phyloP scores from a whole-genome alignment of 2,113 vertebrate genomes.

The Plecturocebus donacophilus region DNA sequence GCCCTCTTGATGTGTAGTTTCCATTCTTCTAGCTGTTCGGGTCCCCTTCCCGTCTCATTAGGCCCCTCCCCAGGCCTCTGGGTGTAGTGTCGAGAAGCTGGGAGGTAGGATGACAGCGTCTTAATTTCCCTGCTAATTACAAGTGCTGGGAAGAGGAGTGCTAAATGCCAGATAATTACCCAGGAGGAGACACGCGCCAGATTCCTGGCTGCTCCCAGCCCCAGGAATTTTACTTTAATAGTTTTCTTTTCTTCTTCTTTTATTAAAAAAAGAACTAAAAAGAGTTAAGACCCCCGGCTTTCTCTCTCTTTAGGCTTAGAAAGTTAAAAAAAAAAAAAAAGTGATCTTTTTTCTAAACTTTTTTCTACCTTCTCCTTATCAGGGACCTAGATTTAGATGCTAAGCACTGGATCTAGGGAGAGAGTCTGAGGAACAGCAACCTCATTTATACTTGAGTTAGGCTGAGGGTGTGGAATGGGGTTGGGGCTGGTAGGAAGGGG shows the following conservation, averaged over 20 bases:
- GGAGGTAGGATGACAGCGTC: slow-evolving; percentile 70
- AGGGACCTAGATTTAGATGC: neutral
- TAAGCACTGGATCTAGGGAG: neutral
- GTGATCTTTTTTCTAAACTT: neutral
- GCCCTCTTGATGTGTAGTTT: neutral
- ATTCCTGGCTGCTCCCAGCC: slow-evolving; percentile 56
- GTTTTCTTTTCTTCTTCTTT: slow-evolving; percentile 57
- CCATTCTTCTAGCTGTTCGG: neutral
- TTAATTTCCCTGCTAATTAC: slow-evolving; percentile 75
- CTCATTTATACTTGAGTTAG: neutral
- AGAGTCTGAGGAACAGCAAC: neutral
- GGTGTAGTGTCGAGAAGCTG: slow-evolving; percentile 41
- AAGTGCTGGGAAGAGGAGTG: slow-evolving; percentile 59
- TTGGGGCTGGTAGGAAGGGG: neutral
- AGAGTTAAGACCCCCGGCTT: neutral
- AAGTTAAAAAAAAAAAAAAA: slow-evolving; percentile 31
- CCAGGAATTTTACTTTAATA: slow-evolving; percentile 70
- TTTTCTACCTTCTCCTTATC: neutral
- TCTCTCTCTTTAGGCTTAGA: neutral
- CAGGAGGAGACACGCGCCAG: slow-evolving; percentile 66
- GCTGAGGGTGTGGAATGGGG: neutral
- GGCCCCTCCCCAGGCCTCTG: slow-evolving; percentile 29
- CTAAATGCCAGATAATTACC: slow-evolving; percentile 75
- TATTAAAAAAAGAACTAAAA: neutral
- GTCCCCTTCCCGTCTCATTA: neutral